Base-by-base conservation (phyloP, 2,113 vertebrate genomes). In the Poeciliopsis turrubarensis region DNA sequence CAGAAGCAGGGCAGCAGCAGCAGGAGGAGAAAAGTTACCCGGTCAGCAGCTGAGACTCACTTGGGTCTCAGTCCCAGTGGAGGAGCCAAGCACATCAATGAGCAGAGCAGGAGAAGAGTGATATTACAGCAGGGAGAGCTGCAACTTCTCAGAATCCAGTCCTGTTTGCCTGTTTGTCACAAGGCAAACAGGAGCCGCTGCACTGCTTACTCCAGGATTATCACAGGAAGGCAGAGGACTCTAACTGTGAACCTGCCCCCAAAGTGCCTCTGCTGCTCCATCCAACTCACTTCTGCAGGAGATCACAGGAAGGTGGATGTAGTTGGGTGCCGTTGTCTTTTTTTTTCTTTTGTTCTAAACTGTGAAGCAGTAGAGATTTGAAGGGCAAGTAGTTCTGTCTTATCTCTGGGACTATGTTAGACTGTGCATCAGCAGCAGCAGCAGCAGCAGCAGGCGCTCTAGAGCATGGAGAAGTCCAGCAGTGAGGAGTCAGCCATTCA, bases 401-500 rank as follows among this genome's bases (percentile, higher is more conserved):
- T 83, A 89, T 80, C 92, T 91, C 88, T 84, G 88, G 95, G 92
- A 96, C 95, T 95, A 97, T 97, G 96, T 86, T 95, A 90, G 87
- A 92, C 86, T 84, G 89, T 91, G 92, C 82, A 81, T 90, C 93
- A 84, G 90, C 34, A 83, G 83, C 93, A 82, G 88, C 88, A 87
- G 79, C 86, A 92, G 93, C 93, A 84, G 93, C 85, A 87, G 93
- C 93, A 84, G 93, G 85, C 86, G 93, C 88, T 81, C 82, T 92
- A 92, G 94, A 98, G 94, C 95, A 99, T 99, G 98, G 97, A 99
- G 96, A 99, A 98, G 95, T 99, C 98, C 93, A 99, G 98, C 96
- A 99, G 98, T 90, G 98, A 99, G 93, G 97, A 98, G 93, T 99
- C 97, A 88, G 97, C 97, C 89, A 97, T 99, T 90, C 97, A 96